Percentiles rank a stretch among this genome's conserved stretches.
Evolutionary conservation across 2,113 vertebrate species (phyloP).

Genomic region (Antennarius striatus): DNA sequence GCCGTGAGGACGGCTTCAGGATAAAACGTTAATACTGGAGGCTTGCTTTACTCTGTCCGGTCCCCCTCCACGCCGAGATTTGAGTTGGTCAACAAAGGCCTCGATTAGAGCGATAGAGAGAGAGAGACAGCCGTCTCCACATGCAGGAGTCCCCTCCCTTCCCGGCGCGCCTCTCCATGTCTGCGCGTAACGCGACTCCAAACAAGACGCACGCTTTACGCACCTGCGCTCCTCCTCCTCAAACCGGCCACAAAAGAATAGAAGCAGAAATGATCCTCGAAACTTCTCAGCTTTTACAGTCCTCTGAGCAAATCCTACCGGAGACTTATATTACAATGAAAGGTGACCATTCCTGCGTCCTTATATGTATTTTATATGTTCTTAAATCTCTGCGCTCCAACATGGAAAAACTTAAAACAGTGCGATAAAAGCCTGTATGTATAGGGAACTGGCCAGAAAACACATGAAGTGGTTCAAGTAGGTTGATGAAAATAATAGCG

Average conservation of each 20-base stretch:
- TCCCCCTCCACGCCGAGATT: conserved; percentile 9
- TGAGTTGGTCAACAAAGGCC: conserved; percentile 12
- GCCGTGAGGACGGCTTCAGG: not conserved
- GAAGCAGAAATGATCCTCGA: not conserved
- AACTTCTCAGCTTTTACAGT: not conserved
- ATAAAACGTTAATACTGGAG: not conserved
- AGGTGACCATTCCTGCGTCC: too few relatives aligned
- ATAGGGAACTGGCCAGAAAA: too few relatives aligned
- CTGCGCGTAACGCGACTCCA: conserved; percentile 53
- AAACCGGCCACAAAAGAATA: not conserved
- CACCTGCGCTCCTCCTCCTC: conserved; percentile 16
- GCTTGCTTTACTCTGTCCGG: not conserved
- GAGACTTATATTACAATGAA: too few relatives aligned
- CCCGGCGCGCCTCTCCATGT: conserved; percentile 33
- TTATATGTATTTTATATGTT: too few relatives aligned
- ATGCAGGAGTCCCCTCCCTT: conserved; percentile 52
- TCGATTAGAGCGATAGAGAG: not conserved
- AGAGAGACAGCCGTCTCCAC: conserved; percentile 19
- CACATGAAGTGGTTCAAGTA: too few relatives aligned
- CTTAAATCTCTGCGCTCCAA: too few relatives aligned
- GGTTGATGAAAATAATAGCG: too few relatives aligned
- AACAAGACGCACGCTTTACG: conserved; percentile 28
- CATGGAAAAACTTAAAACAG: too few relatives aligned
- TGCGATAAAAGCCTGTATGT: too few relatives aligned
- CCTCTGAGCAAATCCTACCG: not conserved